phyloP scores from a whole-genome alignment of 2,888 invertebrate genomes.

The Nephrotoma appendiculata region DNA sequence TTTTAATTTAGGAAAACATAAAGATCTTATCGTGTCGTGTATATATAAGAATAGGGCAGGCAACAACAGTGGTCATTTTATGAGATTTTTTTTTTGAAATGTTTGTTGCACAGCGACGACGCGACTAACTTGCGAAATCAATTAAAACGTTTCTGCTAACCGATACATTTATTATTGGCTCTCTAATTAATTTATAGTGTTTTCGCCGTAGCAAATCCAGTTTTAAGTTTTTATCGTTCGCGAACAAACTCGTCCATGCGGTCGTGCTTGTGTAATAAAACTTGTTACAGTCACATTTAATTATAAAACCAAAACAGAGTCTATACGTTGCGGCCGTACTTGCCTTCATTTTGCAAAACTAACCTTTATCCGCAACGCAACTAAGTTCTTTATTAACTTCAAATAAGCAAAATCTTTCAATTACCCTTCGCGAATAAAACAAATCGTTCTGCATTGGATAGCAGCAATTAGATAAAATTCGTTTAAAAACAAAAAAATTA shows the following conservation, averaged over 20 bases:
- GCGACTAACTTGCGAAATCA: too few species aligned
- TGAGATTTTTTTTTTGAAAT: too few species aligned
- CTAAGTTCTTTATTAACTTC: too few species aligned
- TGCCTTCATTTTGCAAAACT: background rate
- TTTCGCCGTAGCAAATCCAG: background rate
- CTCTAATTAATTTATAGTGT: too few species aligned
- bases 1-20: background rate
- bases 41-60: background rate
- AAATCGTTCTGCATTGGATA: background rate
- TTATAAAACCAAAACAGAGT: background rate
- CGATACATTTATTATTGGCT: too few species aligned
- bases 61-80: background rate
- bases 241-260: background rate
- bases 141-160: too few species aligned
- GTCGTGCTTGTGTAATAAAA: background rate
- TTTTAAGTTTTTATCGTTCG: background rate
- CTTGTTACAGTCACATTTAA: background rate
- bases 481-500: background rate
- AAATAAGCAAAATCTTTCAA: background rate
- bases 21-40: background rate
- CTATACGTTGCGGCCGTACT: background rate
- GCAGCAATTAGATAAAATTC: background rate
- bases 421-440: background rate
- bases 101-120: too few species aligned
- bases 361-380: too few species aligned